Conservation (phyloP, 2,797 vertebrate species). For the Mus spretus region DNA sequence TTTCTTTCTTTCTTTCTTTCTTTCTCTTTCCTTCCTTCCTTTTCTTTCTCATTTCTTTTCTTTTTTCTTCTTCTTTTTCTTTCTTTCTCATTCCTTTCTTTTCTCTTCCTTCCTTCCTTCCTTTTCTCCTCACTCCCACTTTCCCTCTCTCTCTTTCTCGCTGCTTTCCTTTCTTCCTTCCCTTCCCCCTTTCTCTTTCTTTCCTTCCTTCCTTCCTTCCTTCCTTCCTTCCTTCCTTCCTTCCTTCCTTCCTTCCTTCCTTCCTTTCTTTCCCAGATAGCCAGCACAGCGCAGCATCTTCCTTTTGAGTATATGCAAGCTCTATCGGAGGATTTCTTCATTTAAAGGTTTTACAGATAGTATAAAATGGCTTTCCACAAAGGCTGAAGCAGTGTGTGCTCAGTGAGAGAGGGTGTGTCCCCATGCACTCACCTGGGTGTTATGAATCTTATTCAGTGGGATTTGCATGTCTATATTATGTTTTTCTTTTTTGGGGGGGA, state of each 20-base stretch:
- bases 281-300: background rate
- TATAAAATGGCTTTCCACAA: slow-evolving; percentile 21
- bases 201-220: too few relatives aligned
- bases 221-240: fast-evolving
- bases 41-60: too few relatives aligned
- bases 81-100: too few relatives aligned
- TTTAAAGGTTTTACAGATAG: background rate
- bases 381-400: background rate
- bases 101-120: too few relatives aligned
- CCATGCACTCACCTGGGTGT: slow-evolving; percentile 32
- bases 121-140: too few relatives aligned
- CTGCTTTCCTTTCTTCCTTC: too few relatives aligned
- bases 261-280: background rate
- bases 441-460: slow-evolving; percentile 22
- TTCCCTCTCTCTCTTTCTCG: too few relatives aligned
- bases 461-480: slow-evolving; percentile 4
- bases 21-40: too few relatives aligned
- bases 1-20: too few relatives aligned
- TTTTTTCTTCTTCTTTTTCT: too few relatives aligned
- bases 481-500: slow-evolving; percentile 51
- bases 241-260: background rate
- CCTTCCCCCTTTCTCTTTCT: too few relatives aligned
- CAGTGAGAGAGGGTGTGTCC: background rate
- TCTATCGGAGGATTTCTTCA: background rate
- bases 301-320: background rate